Evolutionary conservation across 2,888 invertebrate genomes (phyloP).

Genomic region (Galerucella calmariensis): DNA sequence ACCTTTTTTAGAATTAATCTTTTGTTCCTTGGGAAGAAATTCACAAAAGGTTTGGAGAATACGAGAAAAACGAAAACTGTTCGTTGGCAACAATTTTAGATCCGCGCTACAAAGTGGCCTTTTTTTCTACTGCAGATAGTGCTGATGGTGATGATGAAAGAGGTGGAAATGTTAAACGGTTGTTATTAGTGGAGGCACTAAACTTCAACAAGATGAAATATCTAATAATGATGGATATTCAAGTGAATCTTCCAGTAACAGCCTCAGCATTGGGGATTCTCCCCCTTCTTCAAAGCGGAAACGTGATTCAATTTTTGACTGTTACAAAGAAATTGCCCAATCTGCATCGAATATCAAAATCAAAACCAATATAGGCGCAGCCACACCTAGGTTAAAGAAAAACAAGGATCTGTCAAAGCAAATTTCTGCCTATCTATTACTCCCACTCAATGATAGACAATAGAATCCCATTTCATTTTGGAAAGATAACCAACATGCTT

Average conservation of each 20-base stretch:
- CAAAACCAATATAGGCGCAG: constrained; percentile 10
- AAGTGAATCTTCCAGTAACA: constrained; percentile 6
- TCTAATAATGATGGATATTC: constrained; percentile 6
- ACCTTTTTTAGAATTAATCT: too few relatives aligned
- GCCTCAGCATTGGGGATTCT: not conserved
- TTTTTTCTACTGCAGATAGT: constrained; percentile 17
- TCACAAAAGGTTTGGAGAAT: constrained; percentile 19
- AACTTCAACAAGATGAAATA: constrained; percentile 12
- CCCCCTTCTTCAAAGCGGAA: not conserved
- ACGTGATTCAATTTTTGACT: not conserved
- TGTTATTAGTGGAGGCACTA: constrained; percentile 11
- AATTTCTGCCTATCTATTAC: constrained; percentile 11
- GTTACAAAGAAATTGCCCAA: constrained; percentile 14
- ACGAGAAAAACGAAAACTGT: constrained; percentile 11
- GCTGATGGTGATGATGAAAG: not conserved
- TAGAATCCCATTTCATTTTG: not conserved
- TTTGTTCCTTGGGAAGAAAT: not conserved
- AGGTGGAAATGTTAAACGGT: not conserved
- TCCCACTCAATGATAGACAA: constrained; percentile 13
- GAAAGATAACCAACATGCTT: too few relatives aligned
- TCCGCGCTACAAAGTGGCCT: constrained; percentile 14
- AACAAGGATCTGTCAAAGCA: constrained; percentile 9
- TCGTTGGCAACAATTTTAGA: constrained; percentile 17
- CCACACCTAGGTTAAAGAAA: constrained; percentile 14
- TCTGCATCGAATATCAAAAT: constrained; percentile 10